Evolutionary conservation across 2,888 invertebrate species (phyloP).

Genomic region (Strigamia maritima): DNA sequence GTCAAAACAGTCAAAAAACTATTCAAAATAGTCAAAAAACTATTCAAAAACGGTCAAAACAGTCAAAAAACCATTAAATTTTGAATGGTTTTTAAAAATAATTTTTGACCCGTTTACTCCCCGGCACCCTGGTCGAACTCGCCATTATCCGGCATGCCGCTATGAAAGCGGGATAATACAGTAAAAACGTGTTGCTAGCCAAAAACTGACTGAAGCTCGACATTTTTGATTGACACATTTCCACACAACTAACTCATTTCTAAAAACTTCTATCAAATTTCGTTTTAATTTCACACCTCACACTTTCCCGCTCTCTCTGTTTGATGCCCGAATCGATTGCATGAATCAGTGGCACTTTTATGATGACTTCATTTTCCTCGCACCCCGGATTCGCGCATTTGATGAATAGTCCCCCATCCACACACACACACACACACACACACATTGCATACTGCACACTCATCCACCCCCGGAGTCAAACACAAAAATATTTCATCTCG

Average conservation of each 20-base stretch:
- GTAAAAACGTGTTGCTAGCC: too few species aligned
- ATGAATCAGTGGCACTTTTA: slow-evolving; percentile 19
- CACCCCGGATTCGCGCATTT: background rate
- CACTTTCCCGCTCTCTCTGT: background rate
- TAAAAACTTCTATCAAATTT: background rate
- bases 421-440: background rate
- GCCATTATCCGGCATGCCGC: too few species aligned
- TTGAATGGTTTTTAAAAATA: too few species aligned
- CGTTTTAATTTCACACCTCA: slow-evolving; percentile 19
- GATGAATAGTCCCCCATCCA: background rate
- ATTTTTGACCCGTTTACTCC: too few species aligned
- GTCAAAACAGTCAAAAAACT: too few species aligned
- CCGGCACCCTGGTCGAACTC: too few species aligned
- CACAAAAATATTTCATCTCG: slow-evolving; percentile 21
- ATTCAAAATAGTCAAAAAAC: too few species aligned
- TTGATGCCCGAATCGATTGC: background rate
- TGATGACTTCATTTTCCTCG: slow-evolving; percentile 25
- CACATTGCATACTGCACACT: background rate
- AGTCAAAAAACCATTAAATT: too few species aligned
- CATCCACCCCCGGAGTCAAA: background rate
- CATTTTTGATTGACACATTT: background rate
- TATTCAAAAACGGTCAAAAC: too few species aligned
- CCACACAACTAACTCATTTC: background rate
- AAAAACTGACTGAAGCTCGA: background rate
- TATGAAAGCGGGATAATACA: too few species aligned